Evolutionary conservation across 1,140 invertebrate genomes (phyloP).

Genomic region (Drosophila triauraria): DNA sequence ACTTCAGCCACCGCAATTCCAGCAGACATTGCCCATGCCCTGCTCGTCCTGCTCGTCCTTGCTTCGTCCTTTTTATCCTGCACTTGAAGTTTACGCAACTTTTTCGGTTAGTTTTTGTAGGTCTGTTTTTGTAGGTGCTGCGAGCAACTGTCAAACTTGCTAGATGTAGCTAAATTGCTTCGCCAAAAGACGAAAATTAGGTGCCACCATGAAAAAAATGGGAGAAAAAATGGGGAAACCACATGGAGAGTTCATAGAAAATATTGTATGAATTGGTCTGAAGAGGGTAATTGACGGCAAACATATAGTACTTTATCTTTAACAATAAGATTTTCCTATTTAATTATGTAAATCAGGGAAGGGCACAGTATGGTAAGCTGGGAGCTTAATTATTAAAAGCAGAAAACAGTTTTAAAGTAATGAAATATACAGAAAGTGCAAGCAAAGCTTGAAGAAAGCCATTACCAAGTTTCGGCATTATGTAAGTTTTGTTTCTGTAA

Average conservation of each 20-base stretch:
- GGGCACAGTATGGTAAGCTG: no score
- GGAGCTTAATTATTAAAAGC: no score
- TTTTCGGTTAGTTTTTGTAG: slow-evolving; percentile 52
- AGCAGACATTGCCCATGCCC: slow-evolving; percentile 24
- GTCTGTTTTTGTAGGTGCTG: slow-evolving; percentile 56
- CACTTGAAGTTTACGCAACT: slow-evolving; percentile 74
- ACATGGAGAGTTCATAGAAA: not conserved
- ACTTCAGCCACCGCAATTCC: slow-evolving; percentile 40
- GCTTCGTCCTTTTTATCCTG: slow-evolving; percentile 27
- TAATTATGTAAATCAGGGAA: no score
- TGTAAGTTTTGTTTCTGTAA: no score
- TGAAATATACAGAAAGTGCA: no score
- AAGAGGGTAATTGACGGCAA: not conserved
- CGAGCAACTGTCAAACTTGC: slow-evolving; percentile 68
- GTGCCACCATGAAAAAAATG: not conserved
- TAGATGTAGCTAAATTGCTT: slow-evolving; percentile 53
- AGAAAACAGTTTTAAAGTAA: no score
- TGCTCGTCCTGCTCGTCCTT: not conserved
- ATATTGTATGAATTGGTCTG: not conserved
- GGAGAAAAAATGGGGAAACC: not conserved
- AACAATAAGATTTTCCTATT: no score
- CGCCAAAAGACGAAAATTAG: slow-evolving; percentile 22
- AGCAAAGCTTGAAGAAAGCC: no score
- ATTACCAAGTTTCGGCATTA: no score
- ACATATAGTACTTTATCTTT: no score